These are phyloP conservation scores for Strongylocentrotus purpuratus DNA, from an alignment of 35 echinoderm and acorn worm genomes.

Conservation along the genomic window DNA sequence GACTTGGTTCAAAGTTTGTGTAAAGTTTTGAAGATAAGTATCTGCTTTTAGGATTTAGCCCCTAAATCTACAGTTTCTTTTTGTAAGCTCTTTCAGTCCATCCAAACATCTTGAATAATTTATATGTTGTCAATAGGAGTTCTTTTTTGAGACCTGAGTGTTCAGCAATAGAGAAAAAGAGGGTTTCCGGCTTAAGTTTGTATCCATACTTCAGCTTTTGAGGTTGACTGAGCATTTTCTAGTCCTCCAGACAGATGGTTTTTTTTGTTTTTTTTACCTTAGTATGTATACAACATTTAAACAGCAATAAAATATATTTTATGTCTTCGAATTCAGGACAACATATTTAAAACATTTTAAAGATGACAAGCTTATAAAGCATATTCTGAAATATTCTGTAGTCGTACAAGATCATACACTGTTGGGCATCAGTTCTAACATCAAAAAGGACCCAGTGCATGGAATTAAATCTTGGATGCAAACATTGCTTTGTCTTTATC, in stretches of 20 bases:
- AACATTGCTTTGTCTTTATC: neutral
- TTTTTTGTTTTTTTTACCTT: no score
- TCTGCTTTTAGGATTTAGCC: neutral
- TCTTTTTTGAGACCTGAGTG: neutral
- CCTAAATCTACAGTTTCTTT: neutral
- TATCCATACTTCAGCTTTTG: neutral
- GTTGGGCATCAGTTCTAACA: neutral
- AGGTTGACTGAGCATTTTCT: neutral
- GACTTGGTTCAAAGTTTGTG: neutral
- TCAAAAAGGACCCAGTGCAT: neutral
- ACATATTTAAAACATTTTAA: neutral
- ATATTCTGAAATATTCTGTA: no score
- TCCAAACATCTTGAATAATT: constrained; percentile 4
- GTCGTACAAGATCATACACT: no score
- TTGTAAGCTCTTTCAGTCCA: neutral
- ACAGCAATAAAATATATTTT: neutral
- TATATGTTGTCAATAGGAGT: neutral
- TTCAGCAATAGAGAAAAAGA: neutral
- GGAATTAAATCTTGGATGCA: neutral
- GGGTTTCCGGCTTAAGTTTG: neutral
- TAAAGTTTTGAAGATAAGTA: neutral
- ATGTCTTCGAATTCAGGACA: no score
- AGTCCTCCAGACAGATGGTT: neutral
- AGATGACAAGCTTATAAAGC: neutral
- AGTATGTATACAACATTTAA: no score